phyloP scores from a whole-genome alignment of 2,113 vertebrate genomes.

The Actinemys pallida region DNA sequence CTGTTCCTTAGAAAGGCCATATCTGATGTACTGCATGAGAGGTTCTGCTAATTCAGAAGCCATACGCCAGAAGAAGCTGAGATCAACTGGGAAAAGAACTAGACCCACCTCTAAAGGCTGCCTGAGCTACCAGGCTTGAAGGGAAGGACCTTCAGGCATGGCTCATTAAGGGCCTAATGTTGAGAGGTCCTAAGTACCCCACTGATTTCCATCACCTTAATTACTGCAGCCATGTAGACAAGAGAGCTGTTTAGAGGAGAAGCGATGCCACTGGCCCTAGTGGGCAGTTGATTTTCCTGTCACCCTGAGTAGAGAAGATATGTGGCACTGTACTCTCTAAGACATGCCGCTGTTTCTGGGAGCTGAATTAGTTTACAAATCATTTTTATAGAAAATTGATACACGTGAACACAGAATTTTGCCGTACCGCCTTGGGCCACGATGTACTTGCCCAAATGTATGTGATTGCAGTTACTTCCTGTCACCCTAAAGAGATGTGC shows the following conservation, averaged over 20 bases:
- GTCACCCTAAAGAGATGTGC: not conserved
- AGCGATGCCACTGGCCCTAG: not conserved
- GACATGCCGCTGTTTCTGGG: too few relatives aligned
- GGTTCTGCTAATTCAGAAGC: too few relatives aligned
- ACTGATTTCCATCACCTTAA: not conserved
- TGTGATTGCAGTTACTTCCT: not conserved
- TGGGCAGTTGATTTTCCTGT: not conserved
- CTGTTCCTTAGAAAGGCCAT: too few relatives aligned
- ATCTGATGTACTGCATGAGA: too few relatives aligned
- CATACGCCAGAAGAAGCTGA: too few relatives aligned
- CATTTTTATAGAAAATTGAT: not conserved
- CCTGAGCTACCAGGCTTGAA: not conserved
- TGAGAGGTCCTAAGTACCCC: accelerated
- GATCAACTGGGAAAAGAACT: too few relatives aligned
- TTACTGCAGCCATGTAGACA: not conserved
- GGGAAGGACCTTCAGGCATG: accelerated
- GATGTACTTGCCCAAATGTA: not conserved
- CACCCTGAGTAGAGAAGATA: not conserved
- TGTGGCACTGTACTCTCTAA: not conserved
- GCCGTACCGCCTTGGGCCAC: not conserved
- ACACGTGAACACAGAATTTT: not conserved
- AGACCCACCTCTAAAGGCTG: too few relatives aligned
- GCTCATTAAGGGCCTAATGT: not conserved
- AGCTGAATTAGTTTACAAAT: not conserved
- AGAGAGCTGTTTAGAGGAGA: not conserved